Evolutionary conservation across 2,113 vertebrate genomes (phyloP).

Genomic region (rat (Rattus norvegicus)): GRCr8 NC_086032.1:57156501-57157000

Average conservation of each 20-base stretch:
- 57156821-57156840: background rate
- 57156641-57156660: background rate
- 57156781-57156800: background rate
- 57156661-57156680: background rate
- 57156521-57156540: too few relatives aligned
- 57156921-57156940: background rate
- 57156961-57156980: background rate
- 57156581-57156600: background rate
- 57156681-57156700: background rate
- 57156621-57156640: background rate
- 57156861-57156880: background rate
- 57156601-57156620: background rate
- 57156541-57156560: background rate
- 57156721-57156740: background rate
- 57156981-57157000: background rate
- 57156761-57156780: background rate
- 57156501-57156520: background rate
- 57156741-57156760: background rate
- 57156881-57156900: background rate
- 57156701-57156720: background rate
- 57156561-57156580: rapidly evolving
- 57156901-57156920: background rate
- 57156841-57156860: background rate
- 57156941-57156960: background rate
- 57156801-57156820: background rate